phyloP scores from a whole-genome alignment of 2,113 vertebrate genomes.

The Neodontobutis hainanensis region DNA sequence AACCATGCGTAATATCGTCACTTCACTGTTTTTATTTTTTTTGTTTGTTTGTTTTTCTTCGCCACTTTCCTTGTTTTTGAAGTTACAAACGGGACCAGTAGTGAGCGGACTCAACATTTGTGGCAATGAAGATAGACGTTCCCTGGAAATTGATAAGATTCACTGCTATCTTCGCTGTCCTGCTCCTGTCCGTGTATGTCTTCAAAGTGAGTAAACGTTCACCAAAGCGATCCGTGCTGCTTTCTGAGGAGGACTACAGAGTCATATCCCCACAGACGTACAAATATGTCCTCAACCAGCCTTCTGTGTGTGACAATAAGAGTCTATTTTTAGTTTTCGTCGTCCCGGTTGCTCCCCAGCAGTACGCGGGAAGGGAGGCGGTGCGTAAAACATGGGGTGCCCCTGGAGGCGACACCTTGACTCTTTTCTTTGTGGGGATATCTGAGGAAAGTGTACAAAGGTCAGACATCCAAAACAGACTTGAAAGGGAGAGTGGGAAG shows the following conservation, averaged over 20 bases:
- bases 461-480: background rate
- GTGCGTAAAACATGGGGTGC: slow-evolving; percentile 79
- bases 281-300: slow-evolving; percentile 75
- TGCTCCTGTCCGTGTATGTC: slow-evolving; percentile 38
- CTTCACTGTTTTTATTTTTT: background rate
- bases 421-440: slow-evolving; percentile 76
- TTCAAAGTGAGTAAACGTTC: background rate
- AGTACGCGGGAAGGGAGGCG: slow-evolving; percentile 39
- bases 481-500: slow-evolving; percentile 67
- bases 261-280: slow-evolving; percentile 67
- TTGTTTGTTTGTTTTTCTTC: background rate
- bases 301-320: slow-evolving; percentile 44
- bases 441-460: background rate
- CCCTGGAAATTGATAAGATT: slow-evolving; percentile 30
- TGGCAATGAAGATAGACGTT: slow-evolving; percentile 32
- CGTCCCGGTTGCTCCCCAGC: slow-evolving; percentile 54
- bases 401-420: slow-evolving; percentile 35
- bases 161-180: slow-evolving; percentile 9
- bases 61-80: background rate
- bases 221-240: background rate
- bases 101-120: background rate
- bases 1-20: too few species aligned
- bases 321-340: slow-evolving; percentile 80
- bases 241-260: slow-evolving; percentile 25
- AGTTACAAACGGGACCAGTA: background rate